Percentiles rank a stretch among this genome's conserved stretches.
Conservation (phyloP, 1,140 invertebrate genomes). For the Archegozetes longisetosus region DNA sequence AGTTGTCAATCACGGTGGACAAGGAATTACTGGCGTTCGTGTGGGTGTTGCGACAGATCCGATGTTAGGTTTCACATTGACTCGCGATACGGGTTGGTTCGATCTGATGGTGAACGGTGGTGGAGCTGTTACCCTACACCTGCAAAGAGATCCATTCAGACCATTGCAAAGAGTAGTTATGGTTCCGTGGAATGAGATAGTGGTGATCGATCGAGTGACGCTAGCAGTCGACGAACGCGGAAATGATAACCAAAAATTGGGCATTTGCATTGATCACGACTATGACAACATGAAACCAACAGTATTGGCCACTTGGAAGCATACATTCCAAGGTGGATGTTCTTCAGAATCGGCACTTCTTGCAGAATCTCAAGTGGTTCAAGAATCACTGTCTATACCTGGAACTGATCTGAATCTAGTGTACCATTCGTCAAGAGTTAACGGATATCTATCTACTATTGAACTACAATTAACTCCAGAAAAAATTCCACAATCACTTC, state of each 20-base stretch:
- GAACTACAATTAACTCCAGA: conserved; percentile 34
- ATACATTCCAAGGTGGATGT: conserved; percentile 61
- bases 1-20: conserved; percentile 77
- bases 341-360: conserved; percentile 58
- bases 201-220: conserved; percentile 60
- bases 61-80: conserved; percentile 77
- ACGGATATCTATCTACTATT: conserved; percentile 34
- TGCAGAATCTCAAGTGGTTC: conserved; percentile 79
- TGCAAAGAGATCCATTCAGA: conserved; percentile 79
- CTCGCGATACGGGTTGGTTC: conserved; percentile 45
- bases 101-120: conserved; percentile 96
- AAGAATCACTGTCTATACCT: conserved; percentile 81
- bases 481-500: conserved; percentile 28
- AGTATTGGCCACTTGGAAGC: conserved; percentile 67
- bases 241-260: not conserved
- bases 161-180: conserved; percentile 55
- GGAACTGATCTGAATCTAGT: conserved; percentile 43
- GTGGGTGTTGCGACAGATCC: conserved; percentile 86
- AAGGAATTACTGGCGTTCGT: conserved; percentile 85
- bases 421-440: conserved; percentile 29
- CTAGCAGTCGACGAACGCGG: conserved; percentile 51
- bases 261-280: conserved; percentile 60
- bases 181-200: conserved; percentile 89
- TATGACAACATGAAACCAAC: conserved; percentile 53
- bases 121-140: conserved; percentile 90